Conservation (phyloP, 2,113 vertebrate genomes). For the Speoplatyrhinus poulsoni region DNA sequence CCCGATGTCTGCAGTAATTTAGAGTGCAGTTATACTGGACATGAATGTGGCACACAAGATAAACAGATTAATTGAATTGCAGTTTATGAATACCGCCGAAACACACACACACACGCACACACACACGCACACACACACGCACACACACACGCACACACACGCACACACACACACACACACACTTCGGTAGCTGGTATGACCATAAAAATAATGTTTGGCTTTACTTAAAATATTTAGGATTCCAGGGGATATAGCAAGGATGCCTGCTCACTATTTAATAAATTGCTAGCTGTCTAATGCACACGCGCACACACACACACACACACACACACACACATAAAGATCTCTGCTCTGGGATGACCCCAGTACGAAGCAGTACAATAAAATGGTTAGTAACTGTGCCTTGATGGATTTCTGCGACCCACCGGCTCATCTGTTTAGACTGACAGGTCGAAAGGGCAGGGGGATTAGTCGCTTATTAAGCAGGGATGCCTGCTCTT, state of each 20-base stretch:
- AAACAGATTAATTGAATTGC: too few species aligned
- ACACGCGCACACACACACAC: too few species aligned
- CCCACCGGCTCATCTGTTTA: slow-evolving; percentile 51
- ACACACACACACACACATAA: too few species aligned
- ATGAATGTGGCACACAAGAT: too few species aligned
- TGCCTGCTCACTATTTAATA: not conserved
- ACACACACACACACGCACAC: too few species aligned
- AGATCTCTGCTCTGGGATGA: not conserved
- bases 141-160: too few species aligned
- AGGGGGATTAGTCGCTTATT: slow-evolving; percentile 58
- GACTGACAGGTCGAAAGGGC: slow-evolving; percentile 64
- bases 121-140: too few species aligned
- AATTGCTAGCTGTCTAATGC: not conserved
- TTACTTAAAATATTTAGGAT: not conserved
- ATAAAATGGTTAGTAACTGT: slow-evolving; percentile 1
- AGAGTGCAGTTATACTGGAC: too few species aligned
- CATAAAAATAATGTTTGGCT: not conserved
- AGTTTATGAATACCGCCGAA: too few species aligned
- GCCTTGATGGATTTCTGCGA: slow-evolving; percentile 49
- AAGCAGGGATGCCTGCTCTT: slow-evolving; percentile 48
- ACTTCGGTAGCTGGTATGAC: not conserved
- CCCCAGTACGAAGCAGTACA: slow-evolving; percentile 1
- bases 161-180: too few species aligned
- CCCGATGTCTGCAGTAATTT: too few species aligned
- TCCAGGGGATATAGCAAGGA: not conserved